phyloP scores from a whole-genome alignment of 2,797 vertebrate genomes.

The Myiotriccus ornatus region DNA sequence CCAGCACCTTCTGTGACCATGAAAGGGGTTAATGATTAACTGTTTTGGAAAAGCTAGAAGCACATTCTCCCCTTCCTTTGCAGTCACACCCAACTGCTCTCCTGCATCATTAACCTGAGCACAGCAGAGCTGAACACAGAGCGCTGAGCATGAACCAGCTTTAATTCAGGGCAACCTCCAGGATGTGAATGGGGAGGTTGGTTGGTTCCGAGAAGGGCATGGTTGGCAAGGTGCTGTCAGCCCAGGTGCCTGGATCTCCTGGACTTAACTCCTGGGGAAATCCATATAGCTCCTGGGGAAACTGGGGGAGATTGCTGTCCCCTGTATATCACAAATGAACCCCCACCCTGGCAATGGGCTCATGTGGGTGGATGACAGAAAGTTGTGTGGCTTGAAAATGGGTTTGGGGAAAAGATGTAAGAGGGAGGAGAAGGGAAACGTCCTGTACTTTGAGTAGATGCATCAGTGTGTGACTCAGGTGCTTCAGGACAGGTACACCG shows the following conservation, averaged over 20 bases:
- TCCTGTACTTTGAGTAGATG: not conserved
- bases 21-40: slow-evolving; percentile 54
- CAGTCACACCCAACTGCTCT: not conserved
- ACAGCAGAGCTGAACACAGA: not conserved
- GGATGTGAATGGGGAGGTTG: not conserved
- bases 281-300: not conserved
- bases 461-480: rapidly evolving
- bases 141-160: not conserved
- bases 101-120: not conserved
- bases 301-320: not conserved
- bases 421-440: not conserved
- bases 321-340: not conserved
- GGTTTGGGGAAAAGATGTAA: not conserved
- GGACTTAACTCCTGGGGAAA: not conserved
- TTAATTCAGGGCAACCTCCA: not conserved
- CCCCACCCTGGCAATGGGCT: not conserved
- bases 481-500: not conserved
- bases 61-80: not conserved
- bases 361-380: not conserved
- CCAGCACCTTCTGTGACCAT: slow-evolving; percentile 24
- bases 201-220: not conserved
- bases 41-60: slow-evolving; percentile 2
- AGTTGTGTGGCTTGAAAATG: not conserved
- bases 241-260: not conserved
- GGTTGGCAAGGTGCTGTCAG: not conserved